A percentile compares a stretch with the other conserved stretches of the same genome.
Evolutionary conservation across 1,140 invertebrate species (phyloP).

Genomic region (Nixonia krombeini): DNA sequence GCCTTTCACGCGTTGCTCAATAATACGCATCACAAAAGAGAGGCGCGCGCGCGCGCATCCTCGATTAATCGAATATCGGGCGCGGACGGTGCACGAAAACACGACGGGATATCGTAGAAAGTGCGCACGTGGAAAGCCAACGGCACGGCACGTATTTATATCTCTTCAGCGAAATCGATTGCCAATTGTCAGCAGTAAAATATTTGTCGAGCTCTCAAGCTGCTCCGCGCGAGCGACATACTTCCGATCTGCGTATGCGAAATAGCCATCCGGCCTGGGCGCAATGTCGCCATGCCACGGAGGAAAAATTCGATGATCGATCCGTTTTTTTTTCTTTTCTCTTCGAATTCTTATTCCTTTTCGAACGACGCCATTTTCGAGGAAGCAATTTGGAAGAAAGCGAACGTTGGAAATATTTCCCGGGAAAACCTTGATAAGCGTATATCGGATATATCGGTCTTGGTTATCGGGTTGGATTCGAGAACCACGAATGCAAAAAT

Average conservation of each 20-base stretch:
- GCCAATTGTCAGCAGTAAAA: constrained; percentile 41
- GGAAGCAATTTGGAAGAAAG: too few species aligned
- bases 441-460: too few species aligned
- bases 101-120: constrained; percentile 33
- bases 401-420: too few species aligned
- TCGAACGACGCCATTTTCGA: too few species aligned
- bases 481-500: too few species aligned
- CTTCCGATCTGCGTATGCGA: constrained; percentile 29
- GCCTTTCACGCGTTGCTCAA: constrained; percentile 27
- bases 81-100: constrained; percentile 22
- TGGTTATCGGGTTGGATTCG: too few species aligned
- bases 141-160: constrained; percentile 31
- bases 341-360: too few species aligned
- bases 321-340: too few species aligned
- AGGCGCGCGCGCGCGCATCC: constrained; percentile 35
- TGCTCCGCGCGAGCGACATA: constrained; percentile 24
- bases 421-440: too few species aligned
- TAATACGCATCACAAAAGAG: constrained; percentile 34
- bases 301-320: too few species aligned
- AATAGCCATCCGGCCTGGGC: constrained; percentile 2
- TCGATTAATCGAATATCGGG: constrained; percentile 31
- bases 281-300: too few species aligned
- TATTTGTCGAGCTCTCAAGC: constrained; percentile 19
- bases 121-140: constrained; percentile 27
- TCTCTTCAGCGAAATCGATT: constrained; percentile 40